Evolutionary conservation across 2,888 invertebrate genomes (phyloP).

Genomic region (Hirudinaria manillensis): DNA sequence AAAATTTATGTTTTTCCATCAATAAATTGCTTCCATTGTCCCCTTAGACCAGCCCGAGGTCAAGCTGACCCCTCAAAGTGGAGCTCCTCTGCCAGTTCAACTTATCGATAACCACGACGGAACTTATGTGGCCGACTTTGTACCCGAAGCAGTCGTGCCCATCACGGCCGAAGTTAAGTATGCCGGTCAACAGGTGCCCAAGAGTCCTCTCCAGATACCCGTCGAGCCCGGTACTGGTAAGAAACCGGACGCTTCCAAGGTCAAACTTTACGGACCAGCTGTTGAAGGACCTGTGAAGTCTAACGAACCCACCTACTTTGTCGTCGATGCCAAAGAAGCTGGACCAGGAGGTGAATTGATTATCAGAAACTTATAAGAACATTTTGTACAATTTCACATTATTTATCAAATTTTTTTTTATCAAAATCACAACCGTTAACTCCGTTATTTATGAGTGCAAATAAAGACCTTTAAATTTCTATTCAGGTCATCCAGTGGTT

Average conservation of each 20-base stretch:
- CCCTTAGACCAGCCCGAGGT: slow-evolving; percentile 25
- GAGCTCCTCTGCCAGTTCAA: slow-evolving; percentile 22
- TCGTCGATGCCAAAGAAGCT: slow-evolving; percentile 31
- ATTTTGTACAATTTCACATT: too few relatives aligned
- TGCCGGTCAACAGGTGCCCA: slow-evolving; percentile 24
- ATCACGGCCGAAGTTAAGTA: slow-evolving; percentile 35
- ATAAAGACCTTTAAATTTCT: too few relatives aligned
- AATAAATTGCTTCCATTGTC: too few relatives aligned
- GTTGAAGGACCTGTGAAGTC: slow-evolving; percentile 29
- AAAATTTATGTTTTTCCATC: too few relatives aligned
- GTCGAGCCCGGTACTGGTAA: slow-evolving; percentile 8
- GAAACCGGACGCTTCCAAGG: slow-evolving; percentile 65
- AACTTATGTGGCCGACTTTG: slow-evolving; percentile 29
- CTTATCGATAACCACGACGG: slow-evolving; percentile 31
- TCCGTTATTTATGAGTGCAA: too few relatives aligned
- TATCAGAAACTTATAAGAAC: slow-evolving; percentile 8
- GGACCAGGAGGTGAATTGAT: slow-evolving; percentile 43
- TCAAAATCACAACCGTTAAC: too few relatives aligned
- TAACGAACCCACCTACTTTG: slow-evolving; percentile 28
- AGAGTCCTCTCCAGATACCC: slow-evolving; percentile 53
- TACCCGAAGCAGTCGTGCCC: slow-evolving; percentile 8
- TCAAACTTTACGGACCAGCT: slow-evolving; percentile 52
- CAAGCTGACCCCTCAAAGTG: slow-evolving; percentile 22
- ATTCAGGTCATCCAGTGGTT: slow-evolving; percentile 59
- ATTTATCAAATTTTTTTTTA: too few relatives aligned